Evolutionary conservation across 2,113 vertebrate species (phyloP).

Genomic region (Stictonetta naevosa): DNA sequence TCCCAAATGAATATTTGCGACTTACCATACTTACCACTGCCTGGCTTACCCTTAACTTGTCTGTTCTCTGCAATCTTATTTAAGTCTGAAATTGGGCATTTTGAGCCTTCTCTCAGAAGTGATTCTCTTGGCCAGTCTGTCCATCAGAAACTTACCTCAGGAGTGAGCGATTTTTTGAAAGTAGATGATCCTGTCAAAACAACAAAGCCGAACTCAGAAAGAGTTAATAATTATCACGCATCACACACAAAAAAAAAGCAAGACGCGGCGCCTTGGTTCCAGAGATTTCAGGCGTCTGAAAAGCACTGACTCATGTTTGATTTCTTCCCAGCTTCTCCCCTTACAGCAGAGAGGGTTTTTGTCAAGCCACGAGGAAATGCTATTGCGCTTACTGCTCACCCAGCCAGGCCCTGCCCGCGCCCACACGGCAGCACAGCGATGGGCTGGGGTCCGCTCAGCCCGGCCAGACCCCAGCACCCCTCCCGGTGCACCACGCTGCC

Average conservation of each 20-base stretch:
- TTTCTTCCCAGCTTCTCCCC: not conserved
- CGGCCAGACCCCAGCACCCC: not conserved
- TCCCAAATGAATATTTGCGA: fast-evolving
- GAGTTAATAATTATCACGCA: fast-evolving
- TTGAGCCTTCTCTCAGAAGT: not conserved
- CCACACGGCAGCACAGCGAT: not conserved
- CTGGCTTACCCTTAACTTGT: not conserved
- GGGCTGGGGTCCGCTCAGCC: not conserved
- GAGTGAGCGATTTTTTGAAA: conserved; percentile 63
- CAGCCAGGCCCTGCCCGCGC: not conserved
- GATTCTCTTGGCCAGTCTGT: not conserved
- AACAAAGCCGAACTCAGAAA: not conserved
- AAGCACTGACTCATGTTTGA: not conserved
- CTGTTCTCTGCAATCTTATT: not conserved
- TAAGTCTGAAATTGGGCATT: too few species aligned
- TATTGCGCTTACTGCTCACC: not conserved
- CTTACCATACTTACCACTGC: not conserved
- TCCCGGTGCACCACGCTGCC: fast-evolving
- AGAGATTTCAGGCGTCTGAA: not conserved
- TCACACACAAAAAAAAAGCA: not conserved
- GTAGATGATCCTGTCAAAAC: conserved; percentile 57
- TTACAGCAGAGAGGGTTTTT: not conserved
- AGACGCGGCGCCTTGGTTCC: fast-evolving
- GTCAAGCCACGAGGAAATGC: not conserved
- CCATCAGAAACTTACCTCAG: conserved; percentile 67